Evolutionary conservation across 2,113 vertebrate species (phyloP), one percentile per base, ranked within the genome.

Genomic region (Aptenodytes patagonicus): DNA sequence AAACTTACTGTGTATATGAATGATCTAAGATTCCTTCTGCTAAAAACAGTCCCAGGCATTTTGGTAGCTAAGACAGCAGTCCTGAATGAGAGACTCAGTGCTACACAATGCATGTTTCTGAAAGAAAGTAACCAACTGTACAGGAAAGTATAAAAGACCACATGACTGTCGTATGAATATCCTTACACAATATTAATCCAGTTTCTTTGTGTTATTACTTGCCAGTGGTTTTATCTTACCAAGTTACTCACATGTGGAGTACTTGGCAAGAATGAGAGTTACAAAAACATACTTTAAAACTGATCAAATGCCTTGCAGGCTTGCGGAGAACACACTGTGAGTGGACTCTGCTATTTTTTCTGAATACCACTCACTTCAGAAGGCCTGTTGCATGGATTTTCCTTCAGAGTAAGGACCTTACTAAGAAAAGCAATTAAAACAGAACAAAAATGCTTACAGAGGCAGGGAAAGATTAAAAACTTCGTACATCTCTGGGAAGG

Each of bases 81-180:
- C 25, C 13, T 31, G 52, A 38, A 71, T 20, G 62, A 87, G 44
- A 87, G n/a, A 79, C 57, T 51, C 46, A 34, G 38, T 21, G 42
- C 58, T 82, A 42, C 34, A 49, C n/a, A 81, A 54, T 6, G 46
- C n/a, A 42, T 42, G 52, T 65, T 83, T 75, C 96, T 70, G 66
- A 97, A 95, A 77, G 58, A 60, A 83, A 92, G 38, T 29, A 64
- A 61, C 34, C 40, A 55, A 55, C 77, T 49, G 25, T 61, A 64
- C 70, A 85, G 94, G 73, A 73, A 87, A 91, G 54, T 18, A 68
- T 40, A 91, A 93, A 64, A 96, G 71, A 61, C 71, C 97, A 95
- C 95, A 96, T 96, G 97, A 93, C 79, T 62, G 90, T 98, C 97
- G 97, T 82, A 95, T 81, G 95, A 97, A 91, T 82, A 87, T 77